phyloP scores from a whole-genome alignment of 2,888 invertebrate species.

The Pristionchus mayeri region DNA sequence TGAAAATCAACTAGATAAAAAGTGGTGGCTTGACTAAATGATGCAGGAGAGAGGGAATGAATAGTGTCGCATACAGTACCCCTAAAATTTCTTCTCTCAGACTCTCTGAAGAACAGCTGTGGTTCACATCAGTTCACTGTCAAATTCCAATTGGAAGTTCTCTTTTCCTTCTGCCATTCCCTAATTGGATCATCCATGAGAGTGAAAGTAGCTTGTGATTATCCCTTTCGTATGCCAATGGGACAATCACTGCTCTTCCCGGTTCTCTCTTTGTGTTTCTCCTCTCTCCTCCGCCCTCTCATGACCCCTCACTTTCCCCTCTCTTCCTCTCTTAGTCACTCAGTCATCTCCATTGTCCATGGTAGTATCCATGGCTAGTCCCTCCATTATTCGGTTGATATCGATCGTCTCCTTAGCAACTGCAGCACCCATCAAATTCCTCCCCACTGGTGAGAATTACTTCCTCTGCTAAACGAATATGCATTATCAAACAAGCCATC shows the following conservation, averaged over 20 bases:
- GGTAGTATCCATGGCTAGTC: background rate
- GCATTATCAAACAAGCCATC: too few relatives aligned
- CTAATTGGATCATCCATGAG: slow-evolving; percentile 31
- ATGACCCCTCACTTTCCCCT: background rate
- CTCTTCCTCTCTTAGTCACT: background rate
- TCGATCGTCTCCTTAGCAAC: slow-evolving; percentile 10
- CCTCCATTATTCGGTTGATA: background rate
- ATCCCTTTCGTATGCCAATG: background rate
- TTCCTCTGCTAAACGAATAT: too few relatives aligned
- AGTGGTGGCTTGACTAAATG: too few relatives aligned
- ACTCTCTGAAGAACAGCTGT: background rate
- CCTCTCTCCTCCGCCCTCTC: slow-evolving; percentile 3
- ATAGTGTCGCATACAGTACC: too few relatives aligned
- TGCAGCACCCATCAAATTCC: background rate
- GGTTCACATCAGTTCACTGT: background rate
- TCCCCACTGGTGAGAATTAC: background rate
- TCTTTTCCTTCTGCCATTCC: background rate
- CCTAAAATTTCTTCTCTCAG: background rate
- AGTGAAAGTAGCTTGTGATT: slow-evolving; percentile 39
- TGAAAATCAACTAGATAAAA: too few relatives aligned
- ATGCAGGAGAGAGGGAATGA: too few relatives aligned
- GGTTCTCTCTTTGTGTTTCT: background rate
- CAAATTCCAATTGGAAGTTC: background rate
- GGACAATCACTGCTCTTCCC: too few relatives aligned
- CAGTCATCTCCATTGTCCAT: slow-evolving; percentile 4